Conservation (phyloP, 2,113 vertebrate genomes). For the Pteropus alecto region DNA sequence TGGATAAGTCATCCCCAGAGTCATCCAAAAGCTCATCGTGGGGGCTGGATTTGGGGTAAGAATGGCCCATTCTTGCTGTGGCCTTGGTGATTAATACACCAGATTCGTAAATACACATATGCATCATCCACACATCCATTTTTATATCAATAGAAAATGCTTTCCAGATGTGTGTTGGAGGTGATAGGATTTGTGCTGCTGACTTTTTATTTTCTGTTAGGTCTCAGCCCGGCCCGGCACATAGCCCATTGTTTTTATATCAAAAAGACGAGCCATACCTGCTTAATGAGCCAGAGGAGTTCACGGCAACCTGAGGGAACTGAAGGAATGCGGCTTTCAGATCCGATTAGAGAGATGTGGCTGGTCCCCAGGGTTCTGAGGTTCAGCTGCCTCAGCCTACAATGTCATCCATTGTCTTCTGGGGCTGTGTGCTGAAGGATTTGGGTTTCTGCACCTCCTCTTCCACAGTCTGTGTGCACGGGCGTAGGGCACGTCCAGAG, state of each 20-base stretch:
- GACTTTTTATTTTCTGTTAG: slow-evolving; percentile 59
- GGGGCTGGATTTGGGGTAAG: background rate
- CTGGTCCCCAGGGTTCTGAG: slow-evolving; percentile 77
- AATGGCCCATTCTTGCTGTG: background rate
- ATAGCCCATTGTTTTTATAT: slow-evolving; percentile 77
- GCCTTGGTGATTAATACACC: slow-evolving; percentile 57
- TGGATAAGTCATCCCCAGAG: background rate
- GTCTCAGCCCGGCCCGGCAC: slow-evolving; percentile 12
- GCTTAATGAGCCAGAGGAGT: slow-evolving; percentile 80
- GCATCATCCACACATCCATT: slow-evolving; percentile 52
- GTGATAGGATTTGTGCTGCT: slow-evolving; percentile 35
- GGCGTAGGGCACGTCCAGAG: background rate
- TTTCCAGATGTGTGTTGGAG: slow-evolving; percentile 66
- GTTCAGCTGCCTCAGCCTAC: slow-evolving; percentile 67
- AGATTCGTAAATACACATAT: slow-evolving; percentile 42
- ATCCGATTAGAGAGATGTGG: slow-evolving; percentile 78
- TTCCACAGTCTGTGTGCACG: background rate
- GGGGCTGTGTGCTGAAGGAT: slow-evolving; percentile 46
- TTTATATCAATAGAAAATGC: slow-evolving; percentile 68
- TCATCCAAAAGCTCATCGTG: background rate
- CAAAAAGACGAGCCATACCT: slow-evolving; percentile 70
- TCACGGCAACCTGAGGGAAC: slow-evolving; percentile 74
- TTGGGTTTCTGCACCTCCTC: slow-evolving; percentile 63
- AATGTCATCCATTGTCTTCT: slow-evolving; percentile 77
- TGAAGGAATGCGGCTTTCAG: slow-evolving; percentile 78